Evolutionary conservation across 2,113 vertebrate genomes (phyloP).

Genomic region (Danionella cerebrum): DNA sequence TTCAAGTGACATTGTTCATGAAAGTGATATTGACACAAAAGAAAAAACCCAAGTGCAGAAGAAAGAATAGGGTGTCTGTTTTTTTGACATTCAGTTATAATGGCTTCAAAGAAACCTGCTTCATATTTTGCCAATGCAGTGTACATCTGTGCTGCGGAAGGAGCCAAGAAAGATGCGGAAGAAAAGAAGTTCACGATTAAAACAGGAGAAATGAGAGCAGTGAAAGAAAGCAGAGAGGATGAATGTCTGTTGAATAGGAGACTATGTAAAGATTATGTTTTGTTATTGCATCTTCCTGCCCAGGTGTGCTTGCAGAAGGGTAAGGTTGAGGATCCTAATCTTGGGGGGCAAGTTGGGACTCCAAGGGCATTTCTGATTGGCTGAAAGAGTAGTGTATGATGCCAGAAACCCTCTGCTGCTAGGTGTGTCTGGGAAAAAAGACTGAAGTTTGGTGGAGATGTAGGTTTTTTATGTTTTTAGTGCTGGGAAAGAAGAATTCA

Average conservation of each 20-base stretch:
- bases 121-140: background rate
- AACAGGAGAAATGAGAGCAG: background rate
- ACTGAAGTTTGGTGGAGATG: background rate
- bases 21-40: constrained; percentile 28
- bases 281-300: constrained; percentile 28
- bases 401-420: background rate
- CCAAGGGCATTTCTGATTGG: constrained; percentile 25
- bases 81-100: constrained; percentile 28
- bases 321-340: constrained; percentile 20
- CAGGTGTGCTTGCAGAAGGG: constrained; percentile 24
- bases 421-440: constrained; percentile 5
- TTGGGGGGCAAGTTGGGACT: constrained; percentile 8
- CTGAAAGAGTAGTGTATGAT: constrained; percentile 4
- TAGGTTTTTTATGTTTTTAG: background rate
- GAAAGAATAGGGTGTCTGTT: constrained; percentile 10
- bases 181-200: background rate
- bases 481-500: background rate
- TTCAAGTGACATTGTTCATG: constrained; percentile 38
- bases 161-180: background rate
- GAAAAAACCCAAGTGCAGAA: background rate
- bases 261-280: constrained; percentile 2
- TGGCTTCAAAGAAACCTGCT: constrained; percentile 30
- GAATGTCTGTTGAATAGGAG: background rate
- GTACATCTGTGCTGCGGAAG: background rate
- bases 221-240: background rate